phyloP scores from a whole-genome alignment of 2,797 vertebrate species.

The Coregonus sp. region DNA sequence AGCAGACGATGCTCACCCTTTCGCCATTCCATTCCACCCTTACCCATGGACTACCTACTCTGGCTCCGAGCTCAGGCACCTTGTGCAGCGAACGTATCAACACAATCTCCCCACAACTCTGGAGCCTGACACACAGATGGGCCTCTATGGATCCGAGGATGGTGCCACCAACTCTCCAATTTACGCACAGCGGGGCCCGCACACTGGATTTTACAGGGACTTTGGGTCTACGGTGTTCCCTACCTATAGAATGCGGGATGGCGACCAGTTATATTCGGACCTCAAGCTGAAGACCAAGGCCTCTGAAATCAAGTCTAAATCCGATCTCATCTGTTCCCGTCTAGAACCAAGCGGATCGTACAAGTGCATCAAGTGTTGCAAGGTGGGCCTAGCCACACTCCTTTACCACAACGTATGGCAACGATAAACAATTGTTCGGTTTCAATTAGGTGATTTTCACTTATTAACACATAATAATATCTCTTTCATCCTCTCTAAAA shows the following conservation, averaged over 20 bases:
- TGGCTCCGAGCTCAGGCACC: conserved; percentile 73
- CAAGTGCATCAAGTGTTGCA: conserved; percentile 96
- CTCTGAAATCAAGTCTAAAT: conserved; percentile 84
- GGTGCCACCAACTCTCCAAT: background rate
- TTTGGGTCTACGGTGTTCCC: background rate
- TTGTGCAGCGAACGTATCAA: conserved; percentile 66
- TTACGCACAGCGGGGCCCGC: background rate
- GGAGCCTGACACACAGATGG: background rate
- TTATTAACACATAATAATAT: background rate
- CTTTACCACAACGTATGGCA: no score
- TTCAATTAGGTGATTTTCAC: background rate
- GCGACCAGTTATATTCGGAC: conserved; percentile 65
- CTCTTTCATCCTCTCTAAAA: conserved; percentile 48
- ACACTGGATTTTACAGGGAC: conserved; percentile 2
- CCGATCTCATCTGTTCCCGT: conserved; percentile 80
- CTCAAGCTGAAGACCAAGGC: conserved; percentile 49
- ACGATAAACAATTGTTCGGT: background rate
- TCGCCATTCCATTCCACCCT: conserved; percentile 70
- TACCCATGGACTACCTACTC: conserved; percentile 77
- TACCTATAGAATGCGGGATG: conserved; percentile 54
- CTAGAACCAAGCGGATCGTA: conserved; percentile 84
- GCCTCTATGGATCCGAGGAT: conserved; percentile 1
- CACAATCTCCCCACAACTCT: background rate
- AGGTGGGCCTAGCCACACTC: conserved; percentile 74
- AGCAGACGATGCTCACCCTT: conserved; percentile 72